Conservation (phyloP, 2,797 vertebrate genomes). For the Enoplosus armatus region DNA sequence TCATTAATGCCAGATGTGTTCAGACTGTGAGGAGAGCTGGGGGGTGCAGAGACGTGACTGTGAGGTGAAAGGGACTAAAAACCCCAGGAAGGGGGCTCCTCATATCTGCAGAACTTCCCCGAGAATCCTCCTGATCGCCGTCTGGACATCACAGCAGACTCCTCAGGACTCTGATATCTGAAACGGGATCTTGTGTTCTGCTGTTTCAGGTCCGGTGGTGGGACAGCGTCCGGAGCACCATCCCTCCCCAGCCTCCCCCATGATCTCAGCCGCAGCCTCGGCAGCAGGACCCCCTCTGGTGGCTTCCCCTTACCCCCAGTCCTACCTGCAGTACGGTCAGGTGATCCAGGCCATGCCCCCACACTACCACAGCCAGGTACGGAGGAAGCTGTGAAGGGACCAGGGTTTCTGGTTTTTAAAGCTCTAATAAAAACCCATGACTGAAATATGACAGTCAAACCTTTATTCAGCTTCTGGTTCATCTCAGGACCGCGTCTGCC, state of each 20-base stretch:
- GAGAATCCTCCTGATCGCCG: too few relatives aligned
- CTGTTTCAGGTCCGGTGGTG: conserved; percentile 84
- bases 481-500: too few relatives aligned
- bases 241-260: conserved; percentile 81
- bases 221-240: conserved; percentile 88
- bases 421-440: not conserved
- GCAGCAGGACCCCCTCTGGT: conserved; percentile 88
- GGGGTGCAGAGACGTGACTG: too few relatives aligned
- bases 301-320: conserved; percentile 88
- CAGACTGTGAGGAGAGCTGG: too few relatives aligned
- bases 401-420: not conserved
- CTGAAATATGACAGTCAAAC: not conserved
- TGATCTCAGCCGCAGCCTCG: conserved; percentile 86
- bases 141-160: too few relatives aligned
- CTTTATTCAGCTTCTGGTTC: too few relatives aligned
- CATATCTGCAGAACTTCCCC: too few relatives aligned
- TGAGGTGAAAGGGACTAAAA: not conserved
- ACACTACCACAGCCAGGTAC: conserved; percentile 89
- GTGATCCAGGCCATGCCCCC: conserved; percentile 90
- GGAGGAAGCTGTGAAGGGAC: not conserved
- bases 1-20: too few relatives aligned
- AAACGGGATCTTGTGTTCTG: not conserved
- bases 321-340: conserved; percentile 90
- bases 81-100: too few relatives aligned
- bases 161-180: not conserved